Conservation (phyloP, 1,140 invertebrate genomes). For the Trinorchestia longiramus region DNA sequence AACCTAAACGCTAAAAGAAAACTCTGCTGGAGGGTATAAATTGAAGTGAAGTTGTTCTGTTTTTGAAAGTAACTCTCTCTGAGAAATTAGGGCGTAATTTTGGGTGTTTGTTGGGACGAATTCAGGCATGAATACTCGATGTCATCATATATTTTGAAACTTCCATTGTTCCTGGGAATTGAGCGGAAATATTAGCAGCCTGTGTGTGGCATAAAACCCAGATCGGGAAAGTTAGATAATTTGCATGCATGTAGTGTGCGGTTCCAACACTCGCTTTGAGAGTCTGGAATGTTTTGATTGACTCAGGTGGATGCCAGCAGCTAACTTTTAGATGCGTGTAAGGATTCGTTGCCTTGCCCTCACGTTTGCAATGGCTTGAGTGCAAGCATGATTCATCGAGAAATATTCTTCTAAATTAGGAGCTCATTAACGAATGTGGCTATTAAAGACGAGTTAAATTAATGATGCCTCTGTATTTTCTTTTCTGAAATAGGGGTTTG, state of each 20-base stretch:
- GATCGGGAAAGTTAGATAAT: neutral
- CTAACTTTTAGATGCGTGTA: neutral
- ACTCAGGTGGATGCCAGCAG: neutral
- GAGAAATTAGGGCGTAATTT: neutral
- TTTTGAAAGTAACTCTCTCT: neutral
- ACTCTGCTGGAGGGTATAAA: neutral
- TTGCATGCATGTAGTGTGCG: neutral
- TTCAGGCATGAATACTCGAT: neutral
- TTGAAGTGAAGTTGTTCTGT: neutral
- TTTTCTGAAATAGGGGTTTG: too few species aligned
- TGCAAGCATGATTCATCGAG: neutral
- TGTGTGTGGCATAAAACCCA: neutral
- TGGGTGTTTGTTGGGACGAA: neutral
- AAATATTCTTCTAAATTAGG: neutral
- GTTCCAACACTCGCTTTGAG: neutral
- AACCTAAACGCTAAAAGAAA: neutral
- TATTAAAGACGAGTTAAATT: too few species aligned
- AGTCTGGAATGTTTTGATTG: neutral
- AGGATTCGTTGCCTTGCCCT: neutral
- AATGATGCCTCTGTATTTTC: too few species aligned
- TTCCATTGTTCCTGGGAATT: neutral
- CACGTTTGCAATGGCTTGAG: neutral
- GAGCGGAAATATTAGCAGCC: neutral
- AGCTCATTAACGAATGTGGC: neutral
- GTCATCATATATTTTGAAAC: neutral